A percentile compares a stretch with the other conserved stretches of the same genome.
These are phyloP conservation scores for Conus canariensis DNA, from an alignment of 2,888 invertebrate genomes.

Conservation along the genomic window DNA sequence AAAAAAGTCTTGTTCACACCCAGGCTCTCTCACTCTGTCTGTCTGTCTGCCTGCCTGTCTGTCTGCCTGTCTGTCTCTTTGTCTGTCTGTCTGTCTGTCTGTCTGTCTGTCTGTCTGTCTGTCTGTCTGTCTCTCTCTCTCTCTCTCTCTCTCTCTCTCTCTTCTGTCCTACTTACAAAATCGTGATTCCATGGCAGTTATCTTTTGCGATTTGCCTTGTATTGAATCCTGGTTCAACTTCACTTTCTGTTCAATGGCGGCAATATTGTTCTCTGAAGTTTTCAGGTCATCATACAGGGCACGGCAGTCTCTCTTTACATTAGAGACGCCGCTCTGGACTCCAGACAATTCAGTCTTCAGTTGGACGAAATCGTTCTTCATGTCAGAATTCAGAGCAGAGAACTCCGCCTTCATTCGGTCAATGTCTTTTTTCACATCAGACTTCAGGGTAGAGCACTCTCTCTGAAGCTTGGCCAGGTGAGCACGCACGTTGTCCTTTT, in stretches of 20 bases:
- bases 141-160: neutral
- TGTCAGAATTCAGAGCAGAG: neutral
- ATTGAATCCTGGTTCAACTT: neutral
- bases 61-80: neutral
- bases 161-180: neutral
- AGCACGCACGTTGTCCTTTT: conserved; percentile 3
- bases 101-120: neutral
- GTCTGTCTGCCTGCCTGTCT: neutral
- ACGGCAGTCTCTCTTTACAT: neutral
- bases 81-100: neutral
- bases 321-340: neutral
- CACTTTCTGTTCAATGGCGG: neutral
- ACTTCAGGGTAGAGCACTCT: neutral
- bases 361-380: neutral
- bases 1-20: too few species aligned
- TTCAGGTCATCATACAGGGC: neutral
- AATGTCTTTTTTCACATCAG: neutral
- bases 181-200: neutral
- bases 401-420: neutral
- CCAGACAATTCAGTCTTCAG: neutral
- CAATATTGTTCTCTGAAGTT: neutral
- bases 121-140: neutral
- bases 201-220: neutral
- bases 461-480: neutral
- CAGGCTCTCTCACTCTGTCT: too few species aligned